Evolutionary conservation across 2,888 invertebrate genomes (phyloP), one percentile per base, ranked within the genome.

Genomic region (Creontiades dilutus): DNA sequence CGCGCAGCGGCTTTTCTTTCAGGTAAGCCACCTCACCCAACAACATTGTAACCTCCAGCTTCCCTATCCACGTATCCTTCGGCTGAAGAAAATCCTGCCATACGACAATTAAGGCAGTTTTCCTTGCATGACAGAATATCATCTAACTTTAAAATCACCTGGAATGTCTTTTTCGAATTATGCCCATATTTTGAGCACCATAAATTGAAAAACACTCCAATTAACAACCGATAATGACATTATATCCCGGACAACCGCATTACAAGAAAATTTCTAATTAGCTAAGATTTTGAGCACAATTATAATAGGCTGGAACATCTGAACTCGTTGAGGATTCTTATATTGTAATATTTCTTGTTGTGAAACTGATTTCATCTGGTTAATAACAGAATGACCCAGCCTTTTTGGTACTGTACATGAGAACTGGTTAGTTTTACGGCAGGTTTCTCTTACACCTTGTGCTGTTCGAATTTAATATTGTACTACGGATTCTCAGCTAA

Each of bases 1-100:
- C 88, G 80, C 78, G 76, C 55, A 88, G 88, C 78, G 78, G 88
- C 27, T 27, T 88, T 88, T 88, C 88, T 88, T 88, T 88, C 88
- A 88, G 88, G 88, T 88, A 88, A 88, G 78, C 78, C 47, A 16
- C 46, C 28, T 28, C 28, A 47, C 23, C 47, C 52, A 48, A 48
- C 47, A n/a, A 78, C 37, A 37, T 52, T 82, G 52, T 52, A 82
- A 82, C 82, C 48, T 82, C 82, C 78, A 52, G 82, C 52, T 9
- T 47, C 82, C 52, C 52, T 52, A n/a, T 82, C 7, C 46, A 78
- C 78, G 78, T 78, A 61, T 13, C n/a, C 9, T 19, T 57, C n/a
- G n/a, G n/a, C 55, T 9, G n/a, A 13, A 9, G n/a, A 37, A 37
- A 7, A 2, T 7, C 37, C 37, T 37, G 3, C 3, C 1, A 52